A percentile compares a stretch with the other conserved stretches of the same genome.
These are phyloP conservation scores for Xenus cinereus DNA, from an alignment of 2,113 vertebrate species.

Conservation along the genomic window DNA sequence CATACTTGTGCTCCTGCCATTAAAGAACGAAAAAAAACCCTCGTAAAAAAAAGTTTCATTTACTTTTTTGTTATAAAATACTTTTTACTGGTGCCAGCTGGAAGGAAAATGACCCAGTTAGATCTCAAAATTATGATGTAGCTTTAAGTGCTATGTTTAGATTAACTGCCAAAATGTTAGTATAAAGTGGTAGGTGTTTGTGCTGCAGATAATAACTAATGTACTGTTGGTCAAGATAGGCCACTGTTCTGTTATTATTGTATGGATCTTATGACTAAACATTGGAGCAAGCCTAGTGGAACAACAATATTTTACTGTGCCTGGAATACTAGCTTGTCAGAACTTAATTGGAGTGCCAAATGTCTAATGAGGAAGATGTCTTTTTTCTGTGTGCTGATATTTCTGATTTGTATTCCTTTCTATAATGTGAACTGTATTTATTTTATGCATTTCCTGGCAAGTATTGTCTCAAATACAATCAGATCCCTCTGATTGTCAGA, in stretches of 20 bases:
- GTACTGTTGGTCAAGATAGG: constrained; percentile 82
- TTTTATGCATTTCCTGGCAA: constrained; percentile 49
- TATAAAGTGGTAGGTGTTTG: constrained; percentile 94
- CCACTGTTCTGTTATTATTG: constrained; percentile 83
- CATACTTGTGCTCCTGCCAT: constrained; percentile 72
- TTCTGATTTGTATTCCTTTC: constrained; percentile 78
- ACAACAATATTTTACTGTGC: constrained; percentile 87
- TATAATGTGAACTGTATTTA: constrained; percentile 53
- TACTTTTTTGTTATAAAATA: constrained; percentile 74
- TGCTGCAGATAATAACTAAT: constrained; percentile 93
- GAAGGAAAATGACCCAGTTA: constrained; percentile 75
- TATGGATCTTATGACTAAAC: constrained; percentile 87
- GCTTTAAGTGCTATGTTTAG: constrained; percentile 92
- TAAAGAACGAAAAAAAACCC: constrained; percentile 47
- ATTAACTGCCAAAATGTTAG: constrained; percentile 91
- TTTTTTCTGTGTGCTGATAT: constrained; percentile 71
- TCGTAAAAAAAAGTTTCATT: constrained; percentile 77
- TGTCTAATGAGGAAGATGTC: constrained; percentile 74
- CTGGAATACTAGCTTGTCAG: constrained; percentile 77
- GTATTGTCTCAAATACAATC: background rate
- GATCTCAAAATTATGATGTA: constrained; percentile 84
- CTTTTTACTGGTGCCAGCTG: constrained; percentile 76
- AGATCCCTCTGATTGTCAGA: background rate
- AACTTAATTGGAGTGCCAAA: constrained; percentile 75
- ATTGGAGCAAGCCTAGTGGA: constrained; percentile 76